Base-by-base conservation (phyloP, 2,797 vertebrate species). In the Phalloptychus januarius region DNA sequence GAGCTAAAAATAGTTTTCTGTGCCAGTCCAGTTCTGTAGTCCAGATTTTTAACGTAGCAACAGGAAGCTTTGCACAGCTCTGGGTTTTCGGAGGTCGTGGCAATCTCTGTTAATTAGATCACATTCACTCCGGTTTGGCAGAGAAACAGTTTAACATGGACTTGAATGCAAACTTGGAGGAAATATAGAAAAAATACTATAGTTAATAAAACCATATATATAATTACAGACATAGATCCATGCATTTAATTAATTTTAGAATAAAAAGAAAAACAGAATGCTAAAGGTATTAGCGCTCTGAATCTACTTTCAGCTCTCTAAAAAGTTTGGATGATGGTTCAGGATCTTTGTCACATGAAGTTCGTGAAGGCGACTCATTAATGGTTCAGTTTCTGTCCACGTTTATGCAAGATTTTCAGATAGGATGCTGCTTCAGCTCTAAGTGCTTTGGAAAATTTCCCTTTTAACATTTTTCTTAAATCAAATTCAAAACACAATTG, bases 1-100 rank as follows among this genome's bases (percentile, higher is more conserved):
- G 82, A 75, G 74, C 89, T 95, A 94, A 93, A 95, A 95, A 96
- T 96, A 96, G 88, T 69, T 85, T 89, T 92, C 81, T 94, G 92
- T 95, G 93, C 90, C 94, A 90, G 86, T 81, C 88, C 86, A 79
- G 87, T 91, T 93, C 93, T 94, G 90, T 92, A 90, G 93, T 90
- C 90, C 91, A 93, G 87, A 88, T 89, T 92, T 70, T 88, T 89
- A 88, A 92, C 86, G 89, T 83, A 89, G 87, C 86, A 80, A 86
- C 65, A 46, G 85, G 77, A 80, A 89, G 89, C 86, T 83, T 91
- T 77, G 83, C 83, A 79, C 83, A 12, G 86, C 87, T 80, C 81
- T 12, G 76, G 85, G 83, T 91, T 92, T 95, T 91, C 90, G 83
- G 83, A 93, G 91, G 92, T 94, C 78, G 56, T 84, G 31, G 74